These are phyloP conservation scores for Pseudochaenichthys georgianus DNA, from an alignment of 2,797 vertebrate genomes.

Conservation along the genomic window DNA sequence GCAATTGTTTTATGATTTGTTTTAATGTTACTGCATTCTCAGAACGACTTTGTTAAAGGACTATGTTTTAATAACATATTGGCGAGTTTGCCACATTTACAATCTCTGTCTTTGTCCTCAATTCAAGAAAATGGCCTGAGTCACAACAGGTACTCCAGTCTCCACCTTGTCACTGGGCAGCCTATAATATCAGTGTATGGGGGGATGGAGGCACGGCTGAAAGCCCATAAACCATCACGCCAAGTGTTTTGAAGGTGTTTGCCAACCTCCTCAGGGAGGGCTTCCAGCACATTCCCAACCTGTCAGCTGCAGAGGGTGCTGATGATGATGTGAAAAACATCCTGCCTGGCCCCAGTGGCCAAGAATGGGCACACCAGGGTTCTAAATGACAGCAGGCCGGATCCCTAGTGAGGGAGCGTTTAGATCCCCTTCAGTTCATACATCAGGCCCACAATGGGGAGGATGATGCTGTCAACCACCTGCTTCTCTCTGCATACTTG, in stretches of 20 bases:
- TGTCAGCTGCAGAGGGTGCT: slow-evolving; percentile 52
- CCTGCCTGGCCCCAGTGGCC: slow-evolving; percentile 51
- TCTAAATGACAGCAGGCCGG: slow-evolving; percentile 58
- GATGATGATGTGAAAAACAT: slow-evolving; percentile 66
- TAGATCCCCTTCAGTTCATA: slow-evolving; percentile 61
- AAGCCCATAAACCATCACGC: slow-evolving; percentile 50
- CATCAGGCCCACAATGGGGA: slow-evolving; percentile 51
- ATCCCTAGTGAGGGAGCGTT: slow-evolving; percentile 56
- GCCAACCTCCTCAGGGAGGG: slow-evolving; percentile 60
- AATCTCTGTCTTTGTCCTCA: slow-evolving; percentile 1
- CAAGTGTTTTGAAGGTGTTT: slow-evolving; percentile 53
- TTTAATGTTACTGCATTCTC: neutral
- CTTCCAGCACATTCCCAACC: slow-evolving; percentile 62
- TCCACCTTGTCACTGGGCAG: slow-evolving; percentile 33
- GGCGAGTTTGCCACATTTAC: neutral
- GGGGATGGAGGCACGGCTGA: slow-evolving; percentile 44
- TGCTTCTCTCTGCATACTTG: slow-evolving; percentile 45
- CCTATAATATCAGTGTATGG: slow-evolving; percentile 39
- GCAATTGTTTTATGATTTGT: neutral
- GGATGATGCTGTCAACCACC: slow-evolving; percentile 46
- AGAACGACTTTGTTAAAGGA: neutral
- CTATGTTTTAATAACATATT: neutral
- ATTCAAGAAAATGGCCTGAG: slow-evolving; percentile 3
- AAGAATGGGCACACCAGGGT: slow-evolving; percentile 45
- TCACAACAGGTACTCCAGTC: slow-evolving; percentile 16